phyloP scores from a whole-genome alignment of 2,797 vertebrate genomes.

The Poecilia velifera region DNA sequence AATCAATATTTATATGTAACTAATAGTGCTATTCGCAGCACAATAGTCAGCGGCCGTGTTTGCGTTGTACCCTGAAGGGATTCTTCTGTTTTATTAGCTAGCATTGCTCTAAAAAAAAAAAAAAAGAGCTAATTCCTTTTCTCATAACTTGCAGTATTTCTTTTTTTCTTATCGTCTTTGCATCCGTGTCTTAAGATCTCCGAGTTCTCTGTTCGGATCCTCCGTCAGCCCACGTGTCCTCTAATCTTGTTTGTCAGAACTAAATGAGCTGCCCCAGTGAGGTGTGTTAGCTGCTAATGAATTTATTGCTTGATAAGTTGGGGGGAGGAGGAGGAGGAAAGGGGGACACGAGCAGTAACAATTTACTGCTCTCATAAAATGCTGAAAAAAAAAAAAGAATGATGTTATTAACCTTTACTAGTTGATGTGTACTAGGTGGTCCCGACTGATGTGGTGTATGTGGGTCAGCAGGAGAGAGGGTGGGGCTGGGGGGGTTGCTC shows the following conservation, averaged over 20 bases:
- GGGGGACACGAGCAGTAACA: slow-evolving; percentile 41
- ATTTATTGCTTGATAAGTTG: slow-evolving; percentile 92
- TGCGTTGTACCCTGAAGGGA: background rate
- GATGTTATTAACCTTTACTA: slow-evolving; percentile 89
- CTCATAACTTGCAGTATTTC: background rate
- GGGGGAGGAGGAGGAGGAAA: background rate
- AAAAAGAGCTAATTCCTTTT: background rate
- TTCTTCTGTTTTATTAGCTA: background rate
- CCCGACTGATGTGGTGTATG: slow-evolving; percentile 67
- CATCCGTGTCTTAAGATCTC: slow-evolving; percentile 30
- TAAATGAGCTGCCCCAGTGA: slow-evolving; percentile 92
- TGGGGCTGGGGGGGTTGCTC: slow-evolving; percentile 69
- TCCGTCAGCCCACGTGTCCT: slow-evolving; percentile 61
- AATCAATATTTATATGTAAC: slow-evolving; percentile 13
- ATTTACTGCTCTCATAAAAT: slow-evolving; percentile 66
- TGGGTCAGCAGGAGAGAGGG: background rate
- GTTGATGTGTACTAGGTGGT: slow-evolving; percentile 67
- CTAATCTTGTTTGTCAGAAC: slow-evolving; percentile 95
- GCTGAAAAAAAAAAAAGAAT: slow-evolving; percentile 54
- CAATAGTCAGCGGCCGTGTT: background rate
- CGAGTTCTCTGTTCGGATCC: slow-evolving; percentile 38
- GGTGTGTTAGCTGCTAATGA: slow-evolving; percentile 97
- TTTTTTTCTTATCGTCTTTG: background rate
- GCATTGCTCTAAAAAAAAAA: background rate
- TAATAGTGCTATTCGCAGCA: background rate